Percentiles rank a stretch among this genome's conserved stretches.
phyloP scores from a whole-genome alignment of 2,888 invertebrate genomes.

The Stratiomys singularior region DNA sequence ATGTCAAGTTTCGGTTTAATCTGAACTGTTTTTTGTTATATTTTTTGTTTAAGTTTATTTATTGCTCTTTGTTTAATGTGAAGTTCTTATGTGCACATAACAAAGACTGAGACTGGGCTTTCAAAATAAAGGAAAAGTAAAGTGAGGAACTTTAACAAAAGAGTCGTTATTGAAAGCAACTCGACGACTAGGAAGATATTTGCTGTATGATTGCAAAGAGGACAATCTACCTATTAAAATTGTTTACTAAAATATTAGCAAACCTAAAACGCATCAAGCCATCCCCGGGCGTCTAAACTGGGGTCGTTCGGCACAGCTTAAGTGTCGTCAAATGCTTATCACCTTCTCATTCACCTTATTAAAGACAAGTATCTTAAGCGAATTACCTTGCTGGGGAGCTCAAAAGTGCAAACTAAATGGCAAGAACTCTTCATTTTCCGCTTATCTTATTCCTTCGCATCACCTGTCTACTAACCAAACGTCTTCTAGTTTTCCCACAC shows the following conservation, averaged over 20 bases:
- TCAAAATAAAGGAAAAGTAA: no score
- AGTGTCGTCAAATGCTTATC: neutral
- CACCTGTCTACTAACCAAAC: neutral
- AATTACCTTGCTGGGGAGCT: conserved; percentile 41
- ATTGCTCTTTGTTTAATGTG: neutral
- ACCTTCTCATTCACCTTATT: conserved; percentile 37
- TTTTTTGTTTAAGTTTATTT: neutral
- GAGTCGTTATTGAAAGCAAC: no score
- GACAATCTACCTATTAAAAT: no score
- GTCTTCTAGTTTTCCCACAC: neutral
- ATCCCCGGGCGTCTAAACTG: no score
- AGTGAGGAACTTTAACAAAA: no score
- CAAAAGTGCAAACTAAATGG: neutral
- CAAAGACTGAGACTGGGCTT: no score
- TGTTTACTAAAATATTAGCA: no score
- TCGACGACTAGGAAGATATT: no score
- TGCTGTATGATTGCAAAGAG: no score
- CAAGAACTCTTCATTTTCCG: neutral
- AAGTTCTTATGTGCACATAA: no score
- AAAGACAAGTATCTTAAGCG: conserved; percentile 50
- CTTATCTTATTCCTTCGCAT: conserved; percentile 7
- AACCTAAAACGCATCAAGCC: no score
- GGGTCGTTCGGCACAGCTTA: no score
- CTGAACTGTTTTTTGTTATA: neutral
- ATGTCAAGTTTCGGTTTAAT: neutral